Evolutionary conservation across 2,797 vertebrate species (phyloP).

Genomic region (Centroberyx gerrardi): DNA sequence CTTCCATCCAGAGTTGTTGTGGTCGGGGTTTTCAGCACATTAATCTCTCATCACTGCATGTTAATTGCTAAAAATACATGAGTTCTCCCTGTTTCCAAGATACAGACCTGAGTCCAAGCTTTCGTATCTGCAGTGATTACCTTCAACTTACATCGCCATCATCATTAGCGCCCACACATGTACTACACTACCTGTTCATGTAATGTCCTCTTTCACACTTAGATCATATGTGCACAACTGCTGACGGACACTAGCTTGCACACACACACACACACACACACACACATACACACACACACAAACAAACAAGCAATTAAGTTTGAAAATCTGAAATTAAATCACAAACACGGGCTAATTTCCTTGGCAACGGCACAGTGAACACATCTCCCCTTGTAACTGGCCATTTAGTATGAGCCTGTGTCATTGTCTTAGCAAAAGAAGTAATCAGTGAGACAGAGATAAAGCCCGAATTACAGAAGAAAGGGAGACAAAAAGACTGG

Average conservation of each 20-base stretch:
- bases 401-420: slow-evolving; percentile 53
- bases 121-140: slow-evolving; percentile 37
- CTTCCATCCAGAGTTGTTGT: background rate
- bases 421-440: slow-evolving; percentile 71
- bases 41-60: slow-evolving; percentile 8
- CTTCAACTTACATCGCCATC: slow-evolving; percentile 24
- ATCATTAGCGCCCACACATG: slow-evolving; percentile 28
- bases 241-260: background rate
- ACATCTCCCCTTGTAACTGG: slow-evolving; percentile 49
- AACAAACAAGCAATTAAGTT: slow-evolving; percentile 58
- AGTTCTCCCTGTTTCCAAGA: slow-evolving; percentile 56
- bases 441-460: slow-evolving; percentile 65
- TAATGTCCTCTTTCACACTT: slow-evolving; percentile 5
- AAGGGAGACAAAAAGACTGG: slow-evolving; percentile 22
- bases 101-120: slow-evolving; percentile 42
- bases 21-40: background rate
- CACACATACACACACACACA: background rate
- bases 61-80: slow-evolving; percentile 39
- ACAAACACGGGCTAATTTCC: slow-evolving; percentile 70
- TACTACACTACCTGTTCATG: slow-evolving; percentile 14
- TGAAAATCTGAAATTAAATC: slow-evolving; percentile 79
- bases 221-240: slow-evolving; percentile 14
- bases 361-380: slow-evolving; percentile 42
- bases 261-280: background rate
- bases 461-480: slow-evolving; percentile 61